phyloP scores from a whole-genome alignment of 2,888 invertebrate genomes.

The Caenorhabditis sp. region DNA sequence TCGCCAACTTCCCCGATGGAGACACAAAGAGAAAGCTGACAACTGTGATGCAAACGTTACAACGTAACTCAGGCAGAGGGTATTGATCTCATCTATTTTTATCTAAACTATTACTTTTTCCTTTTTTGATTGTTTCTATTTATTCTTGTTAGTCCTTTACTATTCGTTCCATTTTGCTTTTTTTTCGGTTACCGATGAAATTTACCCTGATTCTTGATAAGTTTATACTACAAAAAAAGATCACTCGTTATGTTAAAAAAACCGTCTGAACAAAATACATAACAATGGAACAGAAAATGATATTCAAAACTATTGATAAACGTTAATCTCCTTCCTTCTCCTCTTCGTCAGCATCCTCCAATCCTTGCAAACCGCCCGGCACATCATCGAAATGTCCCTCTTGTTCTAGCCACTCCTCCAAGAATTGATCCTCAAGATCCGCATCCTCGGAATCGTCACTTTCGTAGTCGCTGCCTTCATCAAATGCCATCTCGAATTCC shows the following conservation, averaged over 20 bases:
- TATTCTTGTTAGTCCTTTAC: conserved; percentile 22
- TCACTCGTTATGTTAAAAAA: background rate
- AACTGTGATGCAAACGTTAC: conserved; percentile 59
- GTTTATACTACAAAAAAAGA: background rate
- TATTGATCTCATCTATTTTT: conserved; percentile 37
- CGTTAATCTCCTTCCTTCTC: too few relatives aligned
- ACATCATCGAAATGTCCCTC: conserved; percentile 33
- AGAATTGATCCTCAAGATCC: conserved; percentile 22
- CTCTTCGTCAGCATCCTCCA: conserved; percentile 7
- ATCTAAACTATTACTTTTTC: conserved; percentile 1
- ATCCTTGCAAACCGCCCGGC: conserved; percentile 11
- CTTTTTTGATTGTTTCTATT: conserved; percentile 31
- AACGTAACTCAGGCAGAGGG: conserved; percentile 57
- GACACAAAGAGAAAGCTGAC: conserved; percentile 96
- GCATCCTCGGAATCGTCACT: conserved; percentile 33
- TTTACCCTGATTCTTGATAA: background rate
- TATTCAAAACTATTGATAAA: background rate
- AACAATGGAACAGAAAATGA: background rate
- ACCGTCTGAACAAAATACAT: too few relatives aligned
- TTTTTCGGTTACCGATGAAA: conserved; percentile 2
- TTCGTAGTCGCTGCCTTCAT: conserved; percentile 44
- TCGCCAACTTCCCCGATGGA: conserved; percentile 97
- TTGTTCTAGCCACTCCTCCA: conserved; percentile 23
- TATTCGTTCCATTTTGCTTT: background rate
- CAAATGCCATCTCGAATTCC: conserved; percentile 18